Conservation (phyloP, 2,797 vertebrate genomes). For the Telmatherina bonti region DNA sequence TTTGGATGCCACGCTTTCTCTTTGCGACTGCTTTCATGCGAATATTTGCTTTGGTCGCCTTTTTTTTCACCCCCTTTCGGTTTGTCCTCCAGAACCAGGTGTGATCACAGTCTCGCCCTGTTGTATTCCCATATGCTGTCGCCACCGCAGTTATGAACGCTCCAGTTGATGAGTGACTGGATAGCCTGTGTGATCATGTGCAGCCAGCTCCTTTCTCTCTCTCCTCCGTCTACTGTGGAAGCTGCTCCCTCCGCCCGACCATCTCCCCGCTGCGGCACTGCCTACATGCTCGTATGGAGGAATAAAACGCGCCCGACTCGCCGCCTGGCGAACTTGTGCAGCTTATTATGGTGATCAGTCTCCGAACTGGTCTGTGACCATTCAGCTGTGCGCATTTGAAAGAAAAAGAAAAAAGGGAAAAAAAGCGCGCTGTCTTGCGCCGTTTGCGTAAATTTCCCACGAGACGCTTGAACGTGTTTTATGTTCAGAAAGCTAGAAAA, state of each 20-base stretch:
- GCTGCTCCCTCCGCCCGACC: constrained; percentile 78
- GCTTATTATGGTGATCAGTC: constrained; percentile 69
- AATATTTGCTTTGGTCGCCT: constrained; percentile 30
- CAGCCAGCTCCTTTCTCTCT: constrained; percentile 62
- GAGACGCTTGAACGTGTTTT: constrained; percentile 51
- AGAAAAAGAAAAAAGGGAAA: constrained; percentile 13
- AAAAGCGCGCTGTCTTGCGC: constrained; percentile 35
- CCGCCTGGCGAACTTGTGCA: constrained; percentile 66
- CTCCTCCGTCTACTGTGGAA: constrained; percentile 48
- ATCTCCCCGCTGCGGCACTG: constrained; percentile 81
- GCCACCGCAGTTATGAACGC: constrained; percentile 65
- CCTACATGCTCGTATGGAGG: constrained; percentile 60
- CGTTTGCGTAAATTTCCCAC: constrained; percentile 63
- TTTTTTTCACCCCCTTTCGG: constrained; percentile 31
- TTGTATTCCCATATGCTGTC: constrained; percentile 82
- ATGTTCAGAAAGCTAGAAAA: constrained; percentile 35
- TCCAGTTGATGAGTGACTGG: constrained; percentile 75
- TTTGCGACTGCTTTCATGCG: constrained; percentile 41
- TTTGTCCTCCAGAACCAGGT: constrained; percentile 68
- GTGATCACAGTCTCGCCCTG: constrained; percentile 66
- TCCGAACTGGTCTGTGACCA: constrained; percentile 43
- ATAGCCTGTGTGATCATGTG: constrained; percentile 72
- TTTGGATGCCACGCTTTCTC: constrained; percentile 47
- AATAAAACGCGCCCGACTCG: constrained; percentile 60
- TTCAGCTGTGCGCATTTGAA: constrained; percentile 50